Conservation (phyloP, 2,113 vertebrate genomes). For the Zosterops borbonicus region DNA sequence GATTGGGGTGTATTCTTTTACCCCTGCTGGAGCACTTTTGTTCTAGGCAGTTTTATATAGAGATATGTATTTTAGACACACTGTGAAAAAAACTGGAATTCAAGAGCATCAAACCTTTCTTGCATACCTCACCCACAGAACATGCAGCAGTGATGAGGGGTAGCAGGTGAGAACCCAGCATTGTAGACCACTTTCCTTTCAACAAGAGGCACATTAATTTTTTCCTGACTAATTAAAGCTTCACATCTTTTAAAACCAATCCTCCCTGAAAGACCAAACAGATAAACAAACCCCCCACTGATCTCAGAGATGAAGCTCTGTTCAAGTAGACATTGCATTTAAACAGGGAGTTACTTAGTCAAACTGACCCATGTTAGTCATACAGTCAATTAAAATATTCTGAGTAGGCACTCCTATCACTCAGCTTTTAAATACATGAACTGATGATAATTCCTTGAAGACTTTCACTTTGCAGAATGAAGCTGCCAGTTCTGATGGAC, state of each 20-base stretch:
- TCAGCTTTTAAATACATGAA: not conserved
- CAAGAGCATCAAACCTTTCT: not conserved
- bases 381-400: not conserved
- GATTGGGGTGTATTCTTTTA: not conserved
- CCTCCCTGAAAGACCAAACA: not conserved
- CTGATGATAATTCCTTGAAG: not conserved
- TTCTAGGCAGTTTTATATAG: not conserved
- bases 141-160: not conserved
- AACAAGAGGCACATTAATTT: not conserved
- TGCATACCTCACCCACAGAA: not conserved
- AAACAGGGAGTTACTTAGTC: not conserved
- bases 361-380: not conserved
- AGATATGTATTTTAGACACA: not conserved
- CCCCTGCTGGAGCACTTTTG: not conserved
- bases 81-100: not conserved
- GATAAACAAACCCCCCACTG: not conserved
- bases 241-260: not conserved
- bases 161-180: not conserved
- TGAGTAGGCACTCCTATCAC: not conserved
- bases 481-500: slow-evolving; percentile 78
- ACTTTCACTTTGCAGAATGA: slow-evolving; percentile 70
- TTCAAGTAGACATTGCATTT: not conserved
- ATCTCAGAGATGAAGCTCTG: not conserved
- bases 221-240: not conserved
- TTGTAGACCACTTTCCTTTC: not conserved